Evolutionary conservation across 2,113 vertebrate species (phyloP), one percentile per base, ranked within the genome.

Genomic region (Pelvicachromis taeniatus): DNA sequence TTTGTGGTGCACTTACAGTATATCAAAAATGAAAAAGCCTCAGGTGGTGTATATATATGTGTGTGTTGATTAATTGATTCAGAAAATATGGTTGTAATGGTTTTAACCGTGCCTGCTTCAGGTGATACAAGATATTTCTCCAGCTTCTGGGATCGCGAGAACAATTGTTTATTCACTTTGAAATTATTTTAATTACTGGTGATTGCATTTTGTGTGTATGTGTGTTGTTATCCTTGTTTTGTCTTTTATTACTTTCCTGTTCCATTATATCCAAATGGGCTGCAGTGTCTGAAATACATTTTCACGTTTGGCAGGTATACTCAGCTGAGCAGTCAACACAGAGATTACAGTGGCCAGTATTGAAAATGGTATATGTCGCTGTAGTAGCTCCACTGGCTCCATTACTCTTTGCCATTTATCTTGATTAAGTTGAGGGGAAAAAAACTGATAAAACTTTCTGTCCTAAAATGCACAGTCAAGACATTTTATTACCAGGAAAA

Each of bases 401-500:
- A 42, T 80, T 86, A 79, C 45, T 78, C 78, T 58, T 55, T 63
- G 53, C 6, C 33, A 68, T 81, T 85, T 77, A 78, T 80, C 80
- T 85, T 80, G 68, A 91, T 84, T 70, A 84, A 70, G 45, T 17
- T 48, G 3, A 35, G 23, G 5, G 23, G 56, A 26, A 40, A 68
- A 82, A 55, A 82, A 52, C n/a, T 12, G 45, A 26, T 80, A 78
- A 87, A 84, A 75, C 7, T 63, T 58, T 31, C 59, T 23, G 26
- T n/a, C 17, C 21, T 23, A 77, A 82, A 81, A 56, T 77, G 33
- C 55, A 45, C 77, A 77, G 45, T 65, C 35, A 14, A 33, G 81
- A 48, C 80, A 83, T 85, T 87, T 87, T 89, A 87, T 80, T 78
- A 86, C 48, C 19, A 52, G 40, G 81, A 68, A 42, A 82, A 40